Percentiles rank a stretch among this genome's conserved stretches.
These are phyloP conservation scores for Bombycilla garrulus DNA, from an alignment of 2,113 vertebrate species.

Conservation along the genomic window DNA sequence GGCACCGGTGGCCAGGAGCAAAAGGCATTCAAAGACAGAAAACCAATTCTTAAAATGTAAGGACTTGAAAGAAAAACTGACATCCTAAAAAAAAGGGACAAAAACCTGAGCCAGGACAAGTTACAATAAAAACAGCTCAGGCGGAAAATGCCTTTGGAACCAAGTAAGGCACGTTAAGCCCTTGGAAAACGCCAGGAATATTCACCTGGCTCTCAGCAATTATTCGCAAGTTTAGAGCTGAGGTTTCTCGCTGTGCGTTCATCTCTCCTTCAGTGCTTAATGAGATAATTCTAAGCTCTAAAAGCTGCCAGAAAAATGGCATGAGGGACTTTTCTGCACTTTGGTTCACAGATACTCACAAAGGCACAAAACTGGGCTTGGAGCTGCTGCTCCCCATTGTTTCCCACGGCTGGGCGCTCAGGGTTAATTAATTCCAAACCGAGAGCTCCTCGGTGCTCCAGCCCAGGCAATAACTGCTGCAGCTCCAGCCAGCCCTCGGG, in stretches of 20 bases:
- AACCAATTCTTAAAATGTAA: background rate
- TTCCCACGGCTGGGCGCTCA: background rate
- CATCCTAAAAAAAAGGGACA: background rate
- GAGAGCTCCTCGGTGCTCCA: background rate
- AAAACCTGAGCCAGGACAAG: background rate
- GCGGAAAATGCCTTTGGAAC: background rate
- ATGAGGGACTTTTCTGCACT: background rate
- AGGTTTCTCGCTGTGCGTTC: background rate
- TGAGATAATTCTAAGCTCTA: conserved; percentile 3
- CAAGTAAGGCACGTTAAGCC: background rate
- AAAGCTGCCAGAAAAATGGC: background rate
- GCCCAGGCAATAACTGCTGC: background rate
- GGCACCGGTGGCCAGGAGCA: background rate
- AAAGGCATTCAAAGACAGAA: background rate
- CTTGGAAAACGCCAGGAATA: background rate
- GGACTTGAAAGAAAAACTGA: background rate
- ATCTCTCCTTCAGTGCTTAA: background rate
- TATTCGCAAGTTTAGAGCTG: background rate
- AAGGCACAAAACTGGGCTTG: background rate
- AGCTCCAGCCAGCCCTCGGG: background rate
- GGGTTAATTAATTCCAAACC: background rate
- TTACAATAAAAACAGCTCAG: background rate
- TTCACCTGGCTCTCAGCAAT: background rate
- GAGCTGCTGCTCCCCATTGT: background rate
- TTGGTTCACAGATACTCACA: background rate